Percentiles rank a stretch among this genome's conserved stretches.
Evolutionary conservation across 2,113 vertebrate species (phyloP).

Genomic region (Oryzias celebensis): DNA sequence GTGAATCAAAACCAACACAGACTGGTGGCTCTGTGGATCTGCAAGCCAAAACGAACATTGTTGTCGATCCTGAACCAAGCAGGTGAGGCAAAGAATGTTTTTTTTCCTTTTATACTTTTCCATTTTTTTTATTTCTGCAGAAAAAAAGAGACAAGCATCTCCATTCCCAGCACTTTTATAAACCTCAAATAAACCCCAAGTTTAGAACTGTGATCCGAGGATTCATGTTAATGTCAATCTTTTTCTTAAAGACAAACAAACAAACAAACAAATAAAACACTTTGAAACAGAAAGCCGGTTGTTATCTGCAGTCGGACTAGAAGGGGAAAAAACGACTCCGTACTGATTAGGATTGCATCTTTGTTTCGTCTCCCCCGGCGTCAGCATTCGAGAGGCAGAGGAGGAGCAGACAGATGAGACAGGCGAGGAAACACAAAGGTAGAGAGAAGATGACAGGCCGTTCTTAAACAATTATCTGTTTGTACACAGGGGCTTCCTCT

Average conservation of each 20-base stretch:
- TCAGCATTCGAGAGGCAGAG: conserved; percentile 35
- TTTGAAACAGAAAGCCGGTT: conserved; percentile 39
- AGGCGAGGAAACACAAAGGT: conserved; percentile 55
- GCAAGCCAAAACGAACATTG: conserved; percentile 51
- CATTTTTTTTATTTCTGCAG: conserved; percentile 5
- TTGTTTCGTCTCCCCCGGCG: conserved; percentile 60
- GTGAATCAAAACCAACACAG: conserved; percentile 38
- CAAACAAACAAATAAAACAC: conserved; percentile 22
- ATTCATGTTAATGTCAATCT: conserved; percentile 29
- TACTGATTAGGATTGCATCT: conserved; percentile 61
- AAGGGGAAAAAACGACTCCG: conserved; percentile 56
- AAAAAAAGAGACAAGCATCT: conserved; percentile 15
- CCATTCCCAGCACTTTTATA: conserved; percentile 17
- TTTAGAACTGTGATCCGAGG: conserved; percentile 32
- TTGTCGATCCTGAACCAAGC: conserved; percentile 30
- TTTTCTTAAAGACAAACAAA: conserved; percentile 5
- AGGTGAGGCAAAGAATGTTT: conserved; percentile 49
- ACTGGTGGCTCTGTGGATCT: conserved; percentile 40
- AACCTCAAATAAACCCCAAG: conserved; percentile 24
- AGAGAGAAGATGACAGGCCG: conserved; percentile 52
- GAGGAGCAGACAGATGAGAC: conserved; percentile 54
- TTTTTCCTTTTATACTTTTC: no score
- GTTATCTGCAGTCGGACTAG: conserved; percentile 36
- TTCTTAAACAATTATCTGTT: conserved; percentile 64
- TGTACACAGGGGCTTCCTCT: conserved; percentile 36